Evolutionary conservation across 2,888 invertebrate genomes (phyloP).

Genomic region (Apantesis nais): DNA sequence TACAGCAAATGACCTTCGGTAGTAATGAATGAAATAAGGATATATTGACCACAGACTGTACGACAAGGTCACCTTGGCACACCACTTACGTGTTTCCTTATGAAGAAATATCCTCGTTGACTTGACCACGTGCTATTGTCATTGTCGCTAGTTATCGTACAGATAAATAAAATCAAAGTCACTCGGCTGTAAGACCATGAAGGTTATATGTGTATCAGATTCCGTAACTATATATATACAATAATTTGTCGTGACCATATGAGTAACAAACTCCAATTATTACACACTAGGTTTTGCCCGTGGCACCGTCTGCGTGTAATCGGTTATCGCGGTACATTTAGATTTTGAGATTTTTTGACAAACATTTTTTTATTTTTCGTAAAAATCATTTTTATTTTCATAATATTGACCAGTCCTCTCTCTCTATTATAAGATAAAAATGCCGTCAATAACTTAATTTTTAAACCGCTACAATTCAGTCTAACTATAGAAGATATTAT

Average conservation of each 20-base stretch:
- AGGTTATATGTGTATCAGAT: background rate
- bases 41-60: background rate
- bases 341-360: no score
- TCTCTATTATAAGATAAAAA: background rate
- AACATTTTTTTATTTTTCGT: no score
- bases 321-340: no score
- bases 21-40: background rate
- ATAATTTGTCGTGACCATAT: no score
- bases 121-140: background rate
- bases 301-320: no score
- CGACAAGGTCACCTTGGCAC: background rate
- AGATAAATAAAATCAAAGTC: background rate
- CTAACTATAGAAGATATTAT: background rate
- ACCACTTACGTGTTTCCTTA: constrained; percentile 1
- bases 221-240: no score
- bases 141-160: background rate
- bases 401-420: background rate
- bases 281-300: no score
- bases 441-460: background rate
- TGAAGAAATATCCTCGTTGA: background rate
- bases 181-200: background rate
- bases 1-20: no score
- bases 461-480: background rate
- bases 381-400: no score
- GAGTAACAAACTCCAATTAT: no score